These are phyloP conservation scores for Erythrolamprus reginae DNA, from an alignment of 2,113 vertebrate genomes.

Conservation along the genomic window DNA sequence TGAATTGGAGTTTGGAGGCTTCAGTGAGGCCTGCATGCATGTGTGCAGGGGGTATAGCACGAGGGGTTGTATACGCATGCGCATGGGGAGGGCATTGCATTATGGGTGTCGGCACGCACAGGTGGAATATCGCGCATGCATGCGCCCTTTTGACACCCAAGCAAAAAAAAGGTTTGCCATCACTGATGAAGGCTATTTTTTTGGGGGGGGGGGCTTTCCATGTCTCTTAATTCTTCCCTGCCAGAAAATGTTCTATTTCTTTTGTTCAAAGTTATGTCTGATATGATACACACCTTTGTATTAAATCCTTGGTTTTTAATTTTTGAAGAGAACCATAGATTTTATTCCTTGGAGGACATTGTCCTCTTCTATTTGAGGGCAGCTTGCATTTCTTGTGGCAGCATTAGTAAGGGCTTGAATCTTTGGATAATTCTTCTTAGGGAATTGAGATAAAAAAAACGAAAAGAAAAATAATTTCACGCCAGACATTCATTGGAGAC, in stretches of 20 bases:
- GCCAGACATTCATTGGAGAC: background rate
- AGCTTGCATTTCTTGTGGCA: background rate
- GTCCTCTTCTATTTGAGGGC: background rate
- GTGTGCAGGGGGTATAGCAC: no score
- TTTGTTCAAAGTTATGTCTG: background rate
- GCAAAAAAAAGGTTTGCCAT: no score
- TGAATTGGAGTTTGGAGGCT: no score
- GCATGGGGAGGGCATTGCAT: no score
- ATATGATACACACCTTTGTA: background rate
- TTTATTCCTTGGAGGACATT: background rate
- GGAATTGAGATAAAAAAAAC: background rate
- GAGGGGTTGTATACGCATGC: no score
- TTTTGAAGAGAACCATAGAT: background rate
- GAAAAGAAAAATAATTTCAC: background rate
- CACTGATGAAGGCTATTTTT: background rate
- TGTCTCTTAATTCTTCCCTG: background rate
- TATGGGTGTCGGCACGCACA: no score
- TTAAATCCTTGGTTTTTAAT: background rate
- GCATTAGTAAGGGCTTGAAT: background rate
- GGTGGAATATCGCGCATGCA: no score
- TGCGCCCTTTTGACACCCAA: no score
- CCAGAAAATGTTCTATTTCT: background rate
- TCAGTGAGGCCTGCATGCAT: no score
- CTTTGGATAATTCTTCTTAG: background rate
- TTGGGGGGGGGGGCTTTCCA: background rate